Evolutionary conservation across 2,888 invertebrate genomes (phyloP), one percentile per base, ranked within the genome.

Genomic region (Zygogramma bicolorata): DNA sequence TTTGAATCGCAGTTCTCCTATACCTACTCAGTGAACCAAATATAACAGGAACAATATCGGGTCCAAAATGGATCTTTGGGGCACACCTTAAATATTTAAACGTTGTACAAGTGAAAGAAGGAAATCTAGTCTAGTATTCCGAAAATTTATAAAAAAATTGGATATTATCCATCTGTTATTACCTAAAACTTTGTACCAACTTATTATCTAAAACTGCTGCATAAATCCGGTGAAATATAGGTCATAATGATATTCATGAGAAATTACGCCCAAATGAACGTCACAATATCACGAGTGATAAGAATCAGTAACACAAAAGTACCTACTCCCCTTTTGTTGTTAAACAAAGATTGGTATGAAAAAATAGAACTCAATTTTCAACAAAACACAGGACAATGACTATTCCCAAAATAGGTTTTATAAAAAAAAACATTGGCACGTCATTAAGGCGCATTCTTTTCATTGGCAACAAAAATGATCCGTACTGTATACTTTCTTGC

Each of bases 231-330:
- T 15, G n/a, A 27, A 53, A 27, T 13, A 53, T 53, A 53, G 53
- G 53, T 53, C 53, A 53, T n/a, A 53, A 22, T 53, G n/a, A 53
- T 25, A 53, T 53, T 8, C 15, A n/a, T 53, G 53, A 25, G 27
- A 25, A 53, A 53, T 53, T 53, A 53, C 53, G 53, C 53, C 53
- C 53, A 25, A 53, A 53, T 53, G 22, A 53, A 27, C 27, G 53
- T 53, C 27, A 46, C 46, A 53, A n/a, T 22, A n/a, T 53, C 53
- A 53, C 25, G 53, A 53, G 53, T 53, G 53, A 53, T 53, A 25
- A 13, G 13, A 22, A 2, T 22, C 1, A 13, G n/a, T 13, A 13
- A 25, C 0, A 4, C 7, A 6, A 53, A 53, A 22, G 27, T 25
- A 25, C 25, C 13, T 38, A 25, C 7, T 13, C 53, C 53, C 13